A percentile compares a stretch with the other conserved stretches of the same genome.
These are phyloP conservation scores for Plutella xylostella DNA, from an alignment of 2,888 invertebrate species.

Conservation along the genomic window DNA sequence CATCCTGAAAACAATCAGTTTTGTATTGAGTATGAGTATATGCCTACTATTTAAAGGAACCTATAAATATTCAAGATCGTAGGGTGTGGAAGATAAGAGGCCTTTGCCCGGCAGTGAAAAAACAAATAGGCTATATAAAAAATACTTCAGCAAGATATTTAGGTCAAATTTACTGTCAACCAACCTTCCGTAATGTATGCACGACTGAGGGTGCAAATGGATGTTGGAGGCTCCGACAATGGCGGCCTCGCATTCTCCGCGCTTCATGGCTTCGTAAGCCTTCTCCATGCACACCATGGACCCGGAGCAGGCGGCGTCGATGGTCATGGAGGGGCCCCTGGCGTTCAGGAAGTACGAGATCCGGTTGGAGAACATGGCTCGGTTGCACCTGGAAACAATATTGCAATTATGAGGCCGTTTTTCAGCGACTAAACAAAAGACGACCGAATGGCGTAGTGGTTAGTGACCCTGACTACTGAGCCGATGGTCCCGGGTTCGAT, in stretches of 20 bases:
- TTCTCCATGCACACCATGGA: constrained; percentile 9
- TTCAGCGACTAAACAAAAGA: too few relatives aligned
- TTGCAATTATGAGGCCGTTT: background rate
- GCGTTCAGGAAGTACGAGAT: constrained; percentile 10
- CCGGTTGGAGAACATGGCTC: constrained; percentile 12
- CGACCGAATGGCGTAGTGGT: too few relatives aligned
- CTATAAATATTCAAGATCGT: too few relatives aligned
- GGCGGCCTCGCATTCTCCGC: constrained; percentile 28
- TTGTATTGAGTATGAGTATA: too few relatives aligned
- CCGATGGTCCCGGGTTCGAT: too few relatives aligned
- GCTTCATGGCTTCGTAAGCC: constrained; percentile 8
- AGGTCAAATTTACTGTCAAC: too few relatives aligned
- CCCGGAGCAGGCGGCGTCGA: constrained; percentile 9
- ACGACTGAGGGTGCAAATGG: constrained; percentile 47
- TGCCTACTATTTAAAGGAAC: too few relatives aligned
- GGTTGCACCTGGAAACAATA: constrained; percentile 2
- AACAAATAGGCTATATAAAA: too few relatives aligned
- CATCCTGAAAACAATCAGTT: constrained; percentile 6
- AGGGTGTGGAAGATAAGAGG: too few relatives aligned
- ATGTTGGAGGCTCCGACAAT: constrained; percentile 65
- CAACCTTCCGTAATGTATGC: constrained; percentile 11
- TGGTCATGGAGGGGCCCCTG: constrained; percentile 9
- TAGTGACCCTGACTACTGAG: too few relatives aligned
- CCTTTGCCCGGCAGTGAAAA: too few relatives aligned
- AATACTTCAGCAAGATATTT: too few relatives aligned